phyloP scores from a whole-genome alignment of 2,888 invertebrate species.

The Galeopsomyia nigrocyanea region DNA sequence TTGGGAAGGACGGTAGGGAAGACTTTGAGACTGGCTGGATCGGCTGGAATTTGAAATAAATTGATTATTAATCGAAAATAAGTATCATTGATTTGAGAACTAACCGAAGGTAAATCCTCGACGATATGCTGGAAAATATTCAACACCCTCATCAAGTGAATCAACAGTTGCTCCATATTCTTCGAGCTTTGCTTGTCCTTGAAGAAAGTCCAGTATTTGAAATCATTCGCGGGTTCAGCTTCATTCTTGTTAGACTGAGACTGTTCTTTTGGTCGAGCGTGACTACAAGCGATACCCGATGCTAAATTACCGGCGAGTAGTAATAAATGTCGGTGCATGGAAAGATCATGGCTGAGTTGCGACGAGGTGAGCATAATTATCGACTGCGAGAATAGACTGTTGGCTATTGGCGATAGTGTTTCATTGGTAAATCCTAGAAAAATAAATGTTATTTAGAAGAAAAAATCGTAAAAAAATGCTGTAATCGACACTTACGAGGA shows the following conservation, averaged over 20 bases:
- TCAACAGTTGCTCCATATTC: slow-evolving; percentile 74
- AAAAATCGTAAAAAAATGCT: neutral
- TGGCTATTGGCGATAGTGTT: slow-evolving; percentile 51
- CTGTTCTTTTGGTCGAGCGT: slow-evolving; percentile 11
- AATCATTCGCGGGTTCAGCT: slow-evolving; percentile 9
- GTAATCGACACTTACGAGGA: slow-evolving; percentile 9
- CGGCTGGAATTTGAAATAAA: slow-evolving; percentile 65
- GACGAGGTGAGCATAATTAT: slow-evolving; percentile 70
- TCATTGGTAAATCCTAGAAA: slow-evolving; percentile 43
- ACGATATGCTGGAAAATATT: slow-evolving; percentile 83
- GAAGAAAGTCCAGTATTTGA: slow-evolving; percentile 58
- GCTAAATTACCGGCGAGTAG: slow-evolving; percentile 68
- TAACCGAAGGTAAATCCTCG: slow-evolving; percentile 72
- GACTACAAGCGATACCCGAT: slow-evolving; percentile 58
- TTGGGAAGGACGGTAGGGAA: slow-evolving; percentile 72
- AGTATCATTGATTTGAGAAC: slow-evolving; percentile 54
- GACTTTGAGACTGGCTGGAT: slow-evolving; percentile 70
- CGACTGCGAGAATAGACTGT: slow-evolving; percentile 63
- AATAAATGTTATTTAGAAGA: neutral
- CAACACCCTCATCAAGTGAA: slow-evolving; percentile 78
- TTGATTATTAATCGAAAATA: neutral
- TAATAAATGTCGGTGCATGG: slow-evolving; percentile 68
- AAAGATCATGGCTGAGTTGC: slow-evolving; percentile 71
- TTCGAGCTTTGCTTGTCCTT: slow-evolving; percentile 64
- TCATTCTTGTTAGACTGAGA: slow-evolving; percentile 18